Evolutionary conservation across 1,140 invertebrate genomes (phyloP).

Genomic region (Drosophila pruinosa): DNA sequence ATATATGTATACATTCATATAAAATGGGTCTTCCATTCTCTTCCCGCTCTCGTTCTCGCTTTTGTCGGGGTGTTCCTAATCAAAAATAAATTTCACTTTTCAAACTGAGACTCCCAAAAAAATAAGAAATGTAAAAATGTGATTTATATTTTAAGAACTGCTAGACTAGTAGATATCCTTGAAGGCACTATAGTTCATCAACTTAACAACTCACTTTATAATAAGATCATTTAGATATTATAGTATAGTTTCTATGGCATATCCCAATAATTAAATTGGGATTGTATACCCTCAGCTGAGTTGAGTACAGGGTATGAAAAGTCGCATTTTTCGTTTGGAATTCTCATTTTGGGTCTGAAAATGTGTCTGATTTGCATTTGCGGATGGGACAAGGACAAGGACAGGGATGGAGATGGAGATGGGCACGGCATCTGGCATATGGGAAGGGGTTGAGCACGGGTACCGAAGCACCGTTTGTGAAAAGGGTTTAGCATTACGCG

Average conservation of each 20-base stretch:
- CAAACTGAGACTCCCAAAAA: slow-evolving; percentile 7
- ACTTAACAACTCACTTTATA: no score
- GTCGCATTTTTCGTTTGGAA: slow-evolving; percentile 53
- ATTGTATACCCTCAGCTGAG: not conserved
- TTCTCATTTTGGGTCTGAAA: slow-evolving; percentile 65
- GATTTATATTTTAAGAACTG: not conserved
- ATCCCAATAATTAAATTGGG: no score
- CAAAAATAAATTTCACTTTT: slow-evolving; percentile 69
- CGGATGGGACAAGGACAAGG: not conserved
- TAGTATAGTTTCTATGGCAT: no score
- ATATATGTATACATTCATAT: not conserved
- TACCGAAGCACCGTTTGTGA: slow-evolving; percentile 26
- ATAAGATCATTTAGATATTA: no score
- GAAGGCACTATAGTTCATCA: not conserved
- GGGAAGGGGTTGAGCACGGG: slow-evolving; percentile 1
- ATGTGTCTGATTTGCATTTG: slow-evolving; percentile 76
- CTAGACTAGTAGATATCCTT: not conserved
- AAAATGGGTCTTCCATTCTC: not conserved
- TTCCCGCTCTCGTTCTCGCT: not conserved
- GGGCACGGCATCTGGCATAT: not conserved
- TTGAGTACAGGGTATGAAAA: slow-evolving; percentile 1
- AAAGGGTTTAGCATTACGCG: slow-evolving; percentile 61
- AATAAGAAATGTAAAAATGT: slow-evolving; percentile 1
- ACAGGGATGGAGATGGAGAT: not conserved
- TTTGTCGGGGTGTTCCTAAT: slow-evolving; percentile 46